Evolutionary conservation across 2,113 vertebrate genomes (phyloP), one percentile per base, ranked within the genome.

Genomic region (Suncus etruscus): DNA sequence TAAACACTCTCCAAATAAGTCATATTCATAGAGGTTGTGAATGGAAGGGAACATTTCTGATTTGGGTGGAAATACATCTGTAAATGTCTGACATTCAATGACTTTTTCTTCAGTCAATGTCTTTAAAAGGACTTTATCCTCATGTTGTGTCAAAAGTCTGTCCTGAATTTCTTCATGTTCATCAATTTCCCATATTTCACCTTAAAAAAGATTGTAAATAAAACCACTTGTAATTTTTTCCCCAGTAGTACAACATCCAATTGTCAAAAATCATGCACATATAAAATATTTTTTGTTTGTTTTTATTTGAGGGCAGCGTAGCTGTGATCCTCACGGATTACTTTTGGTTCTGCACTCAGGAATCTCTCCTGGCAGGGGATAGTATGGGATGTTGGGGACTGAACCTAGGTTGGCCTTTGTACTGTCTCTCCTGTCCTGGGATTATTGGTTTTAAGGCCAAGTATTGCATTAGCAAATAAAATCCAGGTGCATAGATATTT

Each of bases 161-260:
- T 94, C 66, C 65, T 93, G 94, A 72, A 76, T 86, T 91, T 96
- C 94, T 87, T 95, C 91, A 73, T 75, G 77, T 1, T 92, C 91
- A 69, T 92, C 78, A 87, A 63, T 61, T 83, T 39, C 85, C 89
- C 87, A 94, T 66, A 85, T 81, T 75, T 94, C 91, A 92, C 94
- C 96, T 96, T 96, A 89, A 82, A 94, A 96, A 2, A 94, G 87
- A 94, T 81, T 84, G 32, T 15, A 95, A 93, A 94, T 91, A 92
- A 93, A 24, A 80, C 83, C 66, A 94, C 84, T 92, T 54, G 27
- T 78, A 63, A 89, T 66, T 29, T 66, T 66, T 68, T 78, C 93
- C 39, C 83, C 12, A 94, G 58, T 45, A 90, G 48, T 83, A 32
- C 48, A 92, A 73, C 45, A 73, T 61, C 94, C 90, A 25, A 82